A percentile compares a stretch with the other conserved stretches of the same genome.
These are phyloP conservation scores for Rallus limicola DNA, from an alignment of 2,113 vertebrate genomes.

Conservation along the genomic window DNA sequence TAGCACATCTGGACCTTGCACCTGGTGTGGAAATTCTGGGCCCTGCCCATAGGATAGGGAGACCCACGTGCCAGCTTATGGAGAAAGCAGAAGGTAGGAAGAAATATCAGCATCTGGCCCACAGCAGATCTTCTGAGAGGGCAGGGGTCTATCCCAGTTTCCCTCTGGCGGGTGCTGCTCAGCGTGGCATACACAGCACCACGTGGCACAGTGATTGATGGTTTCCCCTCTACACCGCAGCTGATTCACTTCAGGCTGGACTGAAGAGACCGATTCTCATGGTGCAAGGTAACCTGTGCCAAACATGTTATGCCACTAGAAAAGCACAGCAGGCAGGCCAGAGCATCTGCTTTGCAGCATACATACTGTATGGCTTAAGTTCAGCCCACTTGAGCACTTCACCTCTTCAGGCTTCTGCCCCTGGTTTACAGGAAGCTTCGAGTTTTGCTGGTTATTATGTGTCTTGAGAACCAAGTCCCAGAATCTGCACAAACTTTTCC, in stretches of 20 bases:
- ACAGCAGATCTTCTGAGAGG: not conserved
- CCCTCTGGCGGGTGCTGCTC: not conserved
- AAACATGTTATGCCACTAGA: not conserved
- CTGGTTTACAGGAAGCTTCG: not conserved
- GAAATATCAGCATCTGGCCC: too few species aligned
- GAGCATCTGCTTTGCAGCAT: not conserved
- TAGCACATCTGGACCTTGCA: not conserved
- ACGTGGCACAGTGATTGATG: not conserved
- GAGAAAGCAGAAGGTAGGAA: not conserved
- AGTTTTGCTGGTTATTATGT: not conserved
- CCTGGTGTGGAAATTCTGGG: not conserved
- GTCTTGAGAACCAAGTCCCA: not conserved
- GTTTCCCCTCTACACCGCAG: not conserved
- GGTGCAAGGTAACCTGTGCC: not conserved
- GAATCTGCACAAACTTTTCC: not conserved
- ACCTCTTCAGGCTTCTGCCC: not conserved
- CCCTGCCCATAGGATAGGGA: not conserved
- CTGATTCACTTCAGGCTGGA: not conserved
- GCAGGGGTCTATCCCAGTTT: not conserved
- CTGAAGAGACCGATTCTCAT: not conserved
- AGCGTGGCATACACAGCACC: accelerated
- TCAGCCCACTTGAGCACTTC: not conserved
- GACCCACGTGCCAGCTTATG: not conserved
- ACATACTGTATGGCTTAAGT: not conserved
- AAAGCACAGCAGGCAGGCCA: not conserved